Base-by-base conservation (phyloP, 2,113 vertebrate genomes). In the Forbesichthys agassizii region DNA sequence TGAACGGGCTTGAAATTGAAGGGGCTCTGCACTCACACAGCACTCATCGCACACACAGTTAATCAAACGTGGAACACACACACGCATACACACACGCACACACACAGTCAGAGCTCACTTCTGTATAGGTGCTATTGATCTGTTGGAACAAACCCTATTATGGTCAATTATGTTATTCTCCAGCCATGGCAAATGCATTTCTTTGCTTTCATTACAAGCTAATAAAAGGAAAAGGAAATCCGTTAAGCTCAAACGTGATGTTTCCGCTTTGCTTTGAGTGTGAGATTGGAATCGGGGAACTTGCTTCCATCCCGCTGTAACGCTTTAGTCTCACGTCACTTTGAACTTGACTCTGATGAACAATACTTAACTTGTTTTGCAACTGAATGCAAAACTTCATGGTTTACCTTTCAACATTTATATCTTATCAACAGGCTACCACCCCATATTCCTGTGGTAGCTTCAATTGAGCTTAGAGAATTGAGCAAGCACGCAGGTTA, bases 141-240 rank as follows among this genome's bases (percentile, higher is more conserved):
- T 85, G 82, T 88, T 83, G 87, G 85, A 89, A 81, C 84, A 83
- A 89, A 87, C 84, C 87, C 83, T 82, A 84, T 92, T 89, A 89
- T 67, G 80, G 83, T 72, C 77, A 90, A 88, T 88, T 87, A 88
- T 79, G 81, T 83, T 87, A 80, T 86, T 86, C 78, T 68, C 74
- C 60, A 81, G 79, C 81, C 80, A 27, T 85, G 80, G 75, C 75
- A 90, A 92, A 90, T 90, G 87, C 83, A 85, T 88, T 88, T 80
- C 64, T 83, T 78, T 86, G 76, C 85, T 88, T 89, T 84, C 54
- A 85, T 84, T 84, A 80, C 74, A 74, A 66, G 66, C 80, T 80
- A 89, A 88, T 84, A 86, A 84, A 76, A 20, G 65, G 58, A 71
- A 86, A 79, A 82, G 75, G 78, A 88, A 91, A 88, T 85, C 85